Base-by-base conservation (phyloP, 1,140 invertebrate genomes). In the Neoseiulus cucumeris region DNA sequence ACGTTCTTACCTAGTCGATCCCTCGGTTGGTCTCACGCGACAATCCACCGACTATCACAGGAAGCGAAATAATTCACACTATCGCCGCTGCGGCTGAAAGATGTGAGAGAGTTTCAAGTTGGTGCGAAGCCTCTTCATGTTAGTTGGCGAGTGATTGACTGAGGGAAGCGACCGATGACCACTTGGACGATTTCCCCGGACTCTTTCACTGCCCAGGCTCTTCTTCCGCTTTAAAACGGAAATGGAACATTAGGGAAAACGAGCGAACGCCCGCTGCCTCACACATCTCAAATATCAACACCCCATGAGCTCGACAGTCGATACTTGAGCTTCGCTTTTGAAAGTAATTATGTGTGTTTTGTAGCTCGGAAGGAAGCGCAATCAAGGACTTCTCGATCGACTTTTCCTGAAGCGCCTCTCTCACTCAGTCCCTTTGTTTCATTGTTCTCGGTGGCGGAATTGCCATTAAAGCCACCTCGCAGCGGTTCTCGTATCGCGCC, bases 201-300 rank as follows among this genome's bases (percentile, higher is more conserved):
- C 33, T 39, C 33, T 39, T 39, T 39, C 25, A 20, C 51, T 25
- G 51, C 14, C 14, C 14, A 33, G 25, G 12, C 6, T 4, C 45
- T 25, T 20, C 22, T 59, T 59, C 51, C 51, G 51, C 33, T 59
- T 59, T 59, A 59, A 59, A 59, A 25, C 51, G 51, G 51, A 59
- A 59, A 59, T 59, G 51, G 51, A 33, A 59, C 51, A 59, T 59
- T 25, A 59, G 51, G 51, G 22, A 39, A 39, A 39, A 39, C 33
- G 33, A 39, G 33, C 33, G 33, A 4, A 6, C 33, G 33, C 33
- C 33, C 33, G 33, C 4, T n/a, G n/a, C n/a, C n/a, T 6, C 33
- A 39, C 4, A 39, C 4, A 39, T 39, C 33, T 39, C 33, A 39
- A 39, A 39, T 39, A 39, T 39, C 33, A 39, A 39, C 33, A 6